Percentiles rank a stretch among this genome's conserved stretches.
Evolutionary conservation across 2,888 invertebrate species (phyloP).

Genomic region (Ceramica pisi): DNA sequence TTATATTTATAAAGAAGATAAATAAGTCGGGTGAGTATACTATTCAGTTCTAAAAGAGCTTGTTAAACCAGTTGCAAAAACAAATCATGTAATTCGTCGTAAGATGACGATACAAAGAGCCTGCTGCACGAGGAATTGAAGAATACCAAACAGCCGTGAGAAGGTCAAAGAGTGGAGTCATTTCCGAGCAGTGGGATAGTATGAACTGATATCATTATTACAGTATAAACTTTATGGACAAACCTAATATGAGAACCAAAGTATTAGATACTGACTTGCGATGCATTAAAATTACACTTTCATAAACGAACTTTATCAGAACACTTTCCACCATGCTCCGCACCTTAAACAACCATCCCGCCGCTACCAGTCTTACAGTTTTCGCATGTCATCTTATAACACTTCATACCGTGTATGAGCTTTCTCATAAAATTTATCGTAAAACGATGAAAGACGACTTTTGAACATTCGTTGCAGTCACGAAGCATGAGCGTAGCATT

Average conservation of each 20-base stretch:
- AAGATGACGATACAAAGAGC: too few relatives aligned
- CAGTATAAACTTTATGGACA: too few relatives aligned
- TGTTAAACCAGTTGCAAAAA: neutral
- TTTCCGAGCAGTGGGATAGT: too few relatives aligned
- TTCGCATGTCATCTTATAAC: neutral
- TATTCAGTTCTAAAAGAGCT: neutral
- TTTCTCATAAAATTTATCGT: neutral
- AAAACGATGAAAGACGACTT: accelerated
- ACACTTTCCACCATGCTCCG: too few relatives aligned
- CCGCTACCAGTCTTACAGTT: neutral
- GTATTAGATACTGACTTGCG: neutral
- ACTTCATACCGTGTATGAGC: neutral
- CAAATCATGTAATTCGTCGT: too few relatives aligned
- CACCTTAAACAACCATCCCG: too few relatives aligned
- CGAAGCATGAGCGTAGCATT: constrained; percentile 8
- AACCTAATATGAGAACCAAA: too few relatives aligned
- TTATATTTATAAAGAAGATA: too few relatives aligned
- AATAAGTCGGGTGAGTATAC: neutral
- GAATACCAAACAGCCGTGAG: too few relatives aligned
- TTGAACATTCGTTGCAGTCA: neutral
- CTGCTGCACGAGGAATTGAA: too few relatives aligned
- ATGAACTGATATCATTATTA: too few relatives aligned
- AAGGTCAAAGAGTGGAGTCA: too few relatives aligned
- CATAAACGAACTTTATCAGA: neutral
- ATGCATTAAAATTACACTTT: neutral